Base-by-base conservation (phyloP, 2,113 vertebrate species). In the Cavia aperea region DNA sequence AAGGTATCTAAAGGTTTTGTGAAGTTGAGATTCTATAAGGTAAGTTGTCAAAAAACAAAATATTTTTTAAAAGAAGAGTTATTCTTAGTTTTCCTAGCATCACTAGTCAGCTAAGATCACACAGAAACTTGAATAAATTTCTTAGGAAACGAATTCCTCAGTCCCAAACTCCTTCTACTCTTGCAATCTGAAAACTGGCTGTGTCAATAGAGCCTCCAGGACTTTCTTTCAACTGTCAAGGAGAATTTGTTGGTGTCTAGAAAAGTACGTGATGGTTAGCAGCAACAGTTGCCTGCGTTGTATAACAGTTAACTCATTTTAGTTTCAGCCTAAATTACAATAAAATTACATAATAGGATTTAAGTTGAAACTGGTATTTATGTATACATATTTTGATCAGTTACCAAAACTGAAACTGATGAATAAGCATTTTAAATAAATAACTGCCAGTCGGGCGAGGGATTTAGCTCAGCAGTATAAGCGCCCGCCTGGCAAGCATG, bases 371-470 rank as follows among this genome's bases (percentile, higher is more conserved):
- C 46, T 1, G 3, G 36, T 29, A 86, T 72, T 92, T 54, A 88
- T 1, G 58, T 65, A 7, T 86, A 21, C 51, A 70, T 77, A 95
- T 60, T 87, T 60, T 91, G 29, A 94, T 87, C 13, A 81, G n/a
- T 90, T 75, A 82, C 7, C 62, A 91, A 94, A 56, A 31, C 31
- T 36, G n/a, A 93, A 90, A 85, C 63, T 94, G 75, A 78, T 81
- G 39, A 91, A 66, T 63, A 89, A 56, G 31, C 56, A 84, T 77
- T 87, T 66, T 16, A 70, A 91, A 56, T 68, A 75, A 24, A 75
- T 75, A 49, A 43, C 24, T 46, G 43, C 73, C 26, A 19, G 66
- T 36, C 6, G 6, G 66, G 66, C 6, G 10, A 54, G 51, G 51
- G 51, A 54, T 54, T 54, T 54, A 54, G 51, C 51, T 54, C 51